Base-by-base conservation (phyloP, 2,888 invertebrate species). In the Apantesis nais region DNA sequence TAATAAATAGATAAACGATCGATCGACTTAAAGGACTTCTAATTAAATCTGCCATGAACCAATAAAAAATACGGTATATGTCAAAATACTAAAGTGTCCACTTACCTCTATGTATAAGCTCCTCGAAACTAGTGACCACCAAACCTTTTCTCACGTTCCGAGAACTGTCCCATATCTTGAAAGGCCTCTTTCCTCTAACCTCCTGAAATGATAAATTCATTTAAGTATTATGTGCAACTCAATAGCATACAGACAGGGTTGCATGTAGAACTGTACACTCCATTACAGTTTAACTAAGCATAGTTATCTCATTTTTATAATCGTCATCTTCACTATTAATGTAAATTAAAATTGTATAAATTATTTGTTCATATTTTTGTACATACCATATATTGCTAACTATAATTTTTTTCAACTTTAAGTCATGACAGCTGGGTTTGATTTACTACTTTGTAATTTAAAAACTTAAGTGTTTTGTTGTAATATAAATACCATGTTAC, bases 121-220 rank as follows among this genome's bases (percentile, higher is more conserved):
- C 98, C 95, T 98, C 98, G 92, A 98, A 97, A 93, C 97, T 98
- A 93, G 97, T 97, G 94, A 98, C 98, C 91, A 98, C 98, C 95
- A 98, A 96, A 92, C 98, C 98, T 96, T 98, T 98, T 95, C 98
- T 97, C 93, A 98, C 97, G 96, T 97, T 98, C 96, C 98, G 97
- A 96, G 97, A 97, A 96, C 98, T 97, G 97, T 98, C 98, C 98
- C 98, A 98, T 97, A 98, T 97, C 97, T 98, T 98, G 96, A 98
- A 98, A 96, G 98, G 98, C 97, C 98, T 98, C 97, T 98, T 98
- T 96, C 97, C 98, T 96, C 98, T 97, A 96, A 97, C 97, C 97
- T 98, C 98, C 98, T 98, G 96, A 76, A 95, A 96, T 89, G 86
- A 82, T 83, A 86, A 75, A 77, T 48, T 31, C 68, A 58, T 61